Percentiles rank a stretch among this genome's conserved stretches.
phyloP scores from a whole-genome alignment of 2,797 vertebrate genomes.

The Megaceryle alcyon region DNA sequence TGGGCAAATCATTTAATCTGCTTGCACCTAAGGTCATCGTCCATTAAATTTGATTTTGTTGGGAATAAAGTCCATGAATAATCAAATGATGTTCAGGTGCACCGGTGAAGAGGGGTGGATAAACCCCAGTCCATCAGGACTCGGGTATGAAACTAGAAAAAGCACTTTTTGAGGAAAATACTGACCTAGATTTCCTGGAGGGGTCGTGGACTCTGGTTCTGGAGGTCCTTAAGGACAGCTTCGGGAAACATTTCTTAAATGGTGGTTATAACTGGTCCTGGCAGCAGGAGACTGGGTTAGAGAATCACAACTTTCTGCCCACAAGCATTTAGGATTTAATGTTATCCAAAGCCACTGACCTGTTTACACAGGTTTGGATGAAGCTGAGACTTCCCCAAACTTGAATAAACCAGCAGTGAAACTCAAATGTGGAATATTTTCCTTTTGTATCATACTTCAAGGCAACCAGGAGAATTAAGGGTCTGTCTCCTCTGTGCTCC shows the following conservation, averaged over 20 bases:
- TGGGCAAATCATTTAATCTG: slow-evolving; percentile 55
- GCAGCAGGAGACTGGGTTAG: not conserved
- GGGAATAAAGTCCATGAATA: slow-evolving; percentile 26
- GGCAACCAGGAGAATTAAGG: not conserved
- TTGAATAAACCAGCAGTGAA: not conserved
- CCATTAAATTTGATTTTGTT: slow-evolving; percentile 11
- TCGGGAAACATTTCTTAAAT: not conserved
- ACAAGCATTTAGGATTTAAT: not conserved
- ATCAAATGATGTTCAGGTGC: not conserved
- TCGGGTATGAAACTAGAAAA: not conserved
- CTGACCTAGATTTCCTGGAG: not conserved
- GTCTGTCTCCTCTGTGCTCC: not conserved
- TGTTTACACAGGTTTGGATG: not conserved
- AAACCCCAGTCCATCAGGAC: not conserved
- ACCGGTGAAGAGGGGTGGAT: not conserved
- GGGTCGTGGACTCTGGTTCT: not conserved
- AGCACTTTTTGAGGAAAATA: not conserved
- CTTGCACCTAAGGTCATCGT: slow-evolving; percentile 16
- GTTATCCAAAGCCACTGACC: not conserved
- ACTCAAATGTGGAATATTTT: not conserved
- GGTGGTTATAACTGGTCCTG: not conserved
- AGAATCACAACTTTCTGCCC: not conserved
- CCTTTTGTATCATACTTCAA: not conserved
- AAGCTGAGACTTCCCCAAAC: not conserved
- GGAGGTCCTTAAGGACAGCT: not conserved